phyloP scores from a whole-genome alignment of 2,888 invertebrate species.

The Bombylius discolor region DNA sequence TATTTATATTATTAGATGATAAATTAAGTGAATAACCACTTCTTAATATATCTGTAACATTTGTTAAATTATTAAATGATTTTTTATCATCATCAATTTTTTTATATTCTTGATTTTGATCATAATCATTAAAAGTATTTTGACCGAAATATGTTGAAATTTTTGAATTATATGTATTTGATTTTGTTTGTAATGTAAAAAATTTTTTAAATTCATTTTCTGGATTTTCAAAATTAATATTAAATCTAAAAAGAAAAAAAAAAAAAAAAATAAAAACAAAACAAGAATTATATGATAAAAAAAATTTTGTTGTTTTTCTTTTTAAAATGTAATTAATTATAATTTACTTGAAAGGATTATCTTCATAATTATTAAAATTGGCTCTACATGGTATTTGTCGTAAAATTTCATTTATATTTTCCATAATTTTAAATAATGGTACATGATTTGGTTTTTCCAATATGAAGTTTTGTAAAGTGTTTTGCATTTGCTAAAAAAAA shows the following conservation, averaged over 20 bases:
- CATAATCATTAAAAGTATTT: slow-evolving; percentile 25
- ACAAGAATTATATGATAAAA: neutral
- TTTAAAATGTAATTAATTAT: neutral
- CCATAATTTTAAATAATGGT: slow-evolving; percentile 2
- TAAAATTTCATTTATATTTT: slow-evolving; percentile 5
- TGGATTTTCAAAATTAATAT: slow-evolving; percentile 12
- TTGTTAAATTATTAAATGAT: no score
- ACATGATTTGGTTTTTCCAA: neutral
- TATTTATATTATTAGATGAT: no score
- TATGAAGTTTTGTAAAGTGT: neutral
- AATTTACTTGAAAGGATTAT: slow-evolving; percentile 12
- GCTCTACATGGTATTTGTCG: slow-evolving; percentile 6
- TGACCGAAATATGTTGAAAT: slow-evolving; percentile 7
- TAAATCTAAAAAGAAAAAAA: slow-evolving; percentile 16
- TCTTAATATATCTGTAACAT: no score
- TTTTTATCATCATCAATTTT: neutral
- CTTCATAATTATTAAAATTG: slow-evolving; percentile 2
- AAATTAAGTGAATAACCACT: no score
- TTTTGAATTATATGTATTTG: neutral
- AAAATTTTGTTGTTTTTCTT: neutral
- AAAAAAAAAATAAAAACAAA: slow-evolving; percentile 1
- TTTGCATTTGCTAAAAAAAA: slow-evolving; percentile 1
- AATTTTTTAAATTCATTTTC: slow-evolving; percentile 14
- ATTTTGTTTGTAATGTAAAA: slow-evolving; percentile 3
- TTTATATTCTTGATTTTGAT: slow-evolving; percentile 28